Evolutionary conservation across 1,140 invertebrate species (phyloP).

Genomic region (Teleopsis dalmanni): DNA sequence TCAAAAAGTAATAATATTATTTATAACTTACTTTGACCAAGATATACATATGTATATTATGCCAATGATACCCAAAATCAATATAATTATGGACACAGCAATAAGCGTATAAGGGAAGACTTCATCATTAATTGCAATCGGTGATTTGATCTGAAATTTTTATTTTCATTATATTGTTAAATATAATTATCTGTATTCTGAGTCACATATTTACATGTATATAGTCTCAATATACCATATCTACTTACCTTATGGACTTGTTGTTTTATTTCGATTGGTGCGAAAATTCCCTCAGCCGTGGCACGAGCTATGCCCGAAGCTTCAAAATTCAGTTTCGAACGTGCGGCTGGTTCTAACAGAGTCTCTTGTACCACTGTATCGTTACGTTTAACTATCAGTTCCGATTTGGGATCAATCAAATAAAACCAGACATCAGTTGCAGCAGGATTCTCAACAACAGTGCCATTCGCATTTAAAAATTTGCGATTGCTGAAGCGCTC

Average conservation of each 20-base stretch:
- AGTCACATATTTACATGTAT: not conserved
- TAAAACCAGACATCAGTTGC: slow-evolving; percentile 84
- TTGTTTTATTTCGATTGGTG: slow-evolving; percentile 46
- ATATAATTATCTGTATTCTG: not conserved
- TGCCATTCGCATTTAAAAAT: slow-evolving; percentile 62
- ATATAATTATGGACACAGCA: slow-evolving; percentile 76
- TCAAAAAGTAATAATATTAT: not conserved
- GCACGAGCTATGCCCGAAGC: slow-evolving; percentile 56
- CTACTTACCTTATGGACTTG: slow-evolving; percentile 35
- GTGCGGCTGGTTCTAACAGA: slow-evolving; percentile 51
- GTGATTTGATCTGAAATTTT: slow-evolving; percentile 44
- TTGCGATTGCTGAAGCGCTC: slow-evolving; percentile 67
- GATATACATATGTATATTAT: slow-evolving; percentile 88
- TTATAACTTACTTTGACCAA: slow-evolving; percentile 70
- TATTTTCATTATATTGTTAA: too few relatives aligned
- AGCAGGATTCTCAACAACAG: slow-evolving; percentile 61
- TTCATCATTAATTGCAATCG: slow-evolving; percentile 55
- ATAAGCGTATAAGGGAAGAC: slow-evolving; percentile 82
- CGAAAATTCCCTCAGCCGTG: slow-evolving; percentile 60
- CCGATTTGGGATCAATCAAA: slow-evolving; percentile 69
- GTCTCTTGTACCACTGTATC: slow-evolving; percentile 54
- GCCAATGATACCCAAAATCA: slow-evolving; percentile 73
- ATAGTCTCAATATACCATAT: not conserved
- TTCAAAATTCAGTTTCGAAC: slow-evolving; percentile 58
- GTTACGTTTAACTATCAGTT: slow-evolving; percentile 65